Percentiles rank a stretch among this genome's conserved stretches.
phyloP scores from a whole-genome alignment of 2,113 vertebrate genomes.

The Agapornis roseicollis region DNA sequence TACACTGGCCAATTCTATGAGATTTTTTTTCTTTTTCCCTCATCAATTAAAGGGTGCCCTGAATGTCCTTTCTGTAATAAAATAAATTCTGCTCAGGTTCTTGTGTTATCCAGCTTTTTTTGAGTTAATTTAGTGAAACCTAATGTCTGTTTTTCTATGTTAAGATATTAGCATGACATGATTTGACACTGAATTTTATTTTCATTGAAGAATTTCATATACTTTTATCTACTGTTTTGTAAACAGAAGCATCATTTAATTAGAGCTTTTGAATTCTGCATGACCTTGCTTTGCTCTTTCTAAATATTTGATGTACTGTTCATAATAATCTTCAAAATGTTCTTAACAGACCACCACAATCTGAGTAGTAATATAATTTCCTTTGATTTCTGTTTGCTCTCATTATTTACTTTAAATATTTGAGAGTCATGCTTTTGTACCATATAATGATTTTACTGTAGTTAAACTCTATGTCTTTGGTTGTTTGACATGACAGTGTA shows the following conservation, averaged over 20 bases:
- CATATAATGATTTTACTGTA: neutral
- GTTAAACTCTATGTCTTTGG: neutral
- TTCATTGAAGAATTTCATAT: neutral
- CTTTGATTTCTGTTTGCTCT: neutral
- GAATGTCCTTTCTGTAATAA: neutral
- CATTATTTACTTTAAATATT: neutral
- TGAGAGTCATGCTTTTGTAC: neutral
- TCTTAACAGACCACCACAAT: neutral
- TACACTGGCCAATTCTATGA: neutral
- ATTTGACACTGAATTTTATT: neutral
- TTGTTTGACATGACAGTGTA: neutral
- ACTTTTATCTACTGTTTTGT: neutral
- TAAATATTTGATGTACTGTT: neutral
- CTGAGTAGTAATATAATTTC: neutral
- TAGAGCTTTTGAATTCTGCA: neutral
- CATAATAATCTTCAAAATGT: neutral
- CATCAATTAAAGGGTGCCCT: neutral
- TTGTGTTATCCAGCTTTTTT: neutral
- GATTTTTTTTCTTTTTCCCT: rapidly evolving
- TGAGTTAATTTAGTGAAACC: neutral
- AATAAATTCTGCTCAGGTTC: neutral
- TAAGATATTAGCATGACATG: neutral
- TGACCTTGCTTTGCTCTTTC: neutral
- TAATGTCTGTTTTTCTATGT: neutral
- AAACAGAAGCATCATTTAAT: neutral